Evolutionary conservation across 2,113 vertebrate genomes (phyloP), one percentile per base, ranked within the genome.

Genomic region (Petrocephalus zakoni): DNA sequence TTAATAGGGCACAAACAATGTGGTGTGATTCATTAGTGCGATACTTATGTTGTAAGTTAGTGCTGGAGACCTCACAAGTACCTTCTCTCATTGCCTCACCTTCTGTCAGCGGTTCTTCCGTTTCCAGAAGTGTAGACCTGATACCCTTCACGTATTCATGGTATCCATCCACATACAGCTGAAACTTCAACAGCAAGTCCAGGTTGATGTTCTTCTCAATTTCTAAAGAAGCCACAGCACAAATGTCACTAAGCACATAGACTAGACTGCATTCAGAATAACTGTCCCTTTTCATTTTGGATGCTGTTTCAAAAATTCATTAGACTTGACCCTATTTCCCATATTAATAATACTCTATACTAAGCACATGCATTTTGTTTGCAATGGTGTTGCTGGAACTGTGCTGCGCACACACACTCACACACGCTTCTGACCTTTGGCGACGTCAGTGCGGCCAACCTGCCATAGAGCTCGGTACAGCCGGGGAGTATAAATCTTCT

Each of bases 121-220:
- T 1, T 5, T 61, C 82, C 1, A 86, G n/a, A 1, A 75, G 11
- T 1, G 90, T 84, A 2, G 90, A 6, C 52, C 91, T 88, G 86
- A 95, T 88, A 55, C 93, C 90, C 17, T 21, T 90, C 68, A 93
- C 90, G 11, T 89, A 92, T 81, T 93, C 88, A 89, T 95, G 94
- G 89, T 95, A 96, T 58, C 89, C 94, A 61, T 96, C 94, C 2
- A 95, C 95, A 15, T 91, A 94, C 37, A 68, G 93, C 86, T 94
- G 93, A 82, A 96, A 21, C 9, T 47, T 93, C 82, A 94, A 88
- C 55, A 17, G 21, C 87, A 94, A 94, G 85, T 96, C 95, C 93
- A 96, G 95, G 92, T 95, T 96, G 89, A 96, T 93, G 92, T 95
- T 96, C 92, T 95, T 96, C 49, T 92, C 94, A 86, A 96, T 87